Conservation (phyloP, 2,797 vertebrate species). For the Tragelaphus oryx region DNA sequence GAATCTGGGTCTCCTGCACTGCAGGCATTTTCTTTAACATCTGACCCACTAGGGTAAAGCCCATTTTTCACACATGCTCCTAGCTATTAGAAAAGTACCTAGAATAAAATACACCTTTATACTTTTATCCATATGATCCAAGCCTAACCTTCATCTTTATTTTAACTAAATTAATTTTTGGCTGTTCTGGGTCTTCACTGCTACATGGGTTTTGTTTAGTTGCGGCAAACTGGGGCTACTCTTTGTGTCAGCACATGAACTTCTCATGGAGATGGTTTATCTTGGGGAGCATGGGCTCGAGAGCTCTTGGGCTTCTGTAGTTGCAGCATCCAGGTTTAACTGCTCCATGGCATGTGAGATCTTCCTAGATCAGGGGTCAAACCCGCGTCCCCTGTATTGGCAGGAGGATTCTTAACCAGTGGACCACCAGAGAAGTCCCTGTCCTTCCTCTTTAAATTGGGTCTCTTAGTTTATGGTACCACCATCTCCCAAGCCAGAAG, state of each 20-base stretch:
- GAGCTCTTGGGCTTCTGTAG: background rate
- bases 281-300: background rate
- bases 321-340: background rate
- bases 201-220: background rate
- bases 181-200: background rate
- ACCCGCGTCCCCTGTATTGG: background rate
- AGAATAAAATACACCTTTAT: conserved; percentile 1
- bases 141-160: background rate
- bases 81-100: background rate
- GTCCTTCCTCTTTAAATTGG: conserved; percentile 7
- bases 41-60: background rate
- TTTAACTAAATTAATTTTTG: background rate
- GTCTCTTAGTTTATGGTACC: background rate
- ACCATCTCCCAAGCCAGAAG: conserved; percentile 9
- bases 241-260: background rate
- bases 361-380: background rate
- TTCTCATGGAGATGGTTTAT: background rate
- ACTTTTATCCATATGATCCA: conserved; percentile 2
- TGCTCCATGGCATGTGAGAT: background rate
- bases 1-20: background rate
- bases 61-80: background rate
- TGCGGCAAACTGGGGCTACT: background rate
- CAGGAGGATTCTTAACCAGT: background rate
- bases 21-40: background rate
- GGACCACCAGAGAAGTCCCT: background rate